A percentile compares a stretch with the other conserved stretches of the same genome.
These are phyloP conservation scores for Hermetia illucens DNA, from an alignment of 1,140 invertebrate species.

Conservation along the genomic window DNA sequence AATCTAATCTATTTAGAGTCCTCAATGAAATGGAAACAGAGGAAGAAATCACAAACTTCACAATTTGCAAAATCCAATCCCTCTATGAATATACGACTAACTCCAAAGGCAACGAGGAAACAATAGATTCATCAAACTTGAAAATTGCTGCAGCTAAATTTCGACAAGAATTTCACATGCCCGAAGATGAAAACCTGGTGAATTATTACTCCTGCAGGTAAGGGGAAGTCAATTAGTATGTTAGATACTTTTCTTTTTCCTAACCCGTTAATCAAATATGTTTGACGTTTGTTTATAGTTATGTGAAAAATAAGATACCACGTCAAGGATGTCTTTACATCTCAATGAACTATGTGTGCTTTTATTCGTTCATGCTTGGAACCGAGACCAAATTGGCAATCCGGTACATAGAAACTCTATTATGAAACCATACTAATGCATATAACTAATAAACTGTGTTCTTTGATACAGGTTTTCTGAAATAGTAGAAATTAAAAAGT, in stretches of 20 bases:
- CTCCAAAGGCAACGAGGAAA: slow-evolving; percentile 17
- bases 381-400: slow-evolving; percentile 78
- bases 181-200: slow-evolving; percentile 87
- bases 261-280: no score
- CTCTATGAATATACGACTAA: slow-evolving; percentile 18
- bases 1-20: slow-evolving; percentile 72
- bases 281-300: slow-evolving; percentile 52
- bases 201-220: slow-evolving; percentile 91
- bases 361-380: slow-evolving; percentile 89
- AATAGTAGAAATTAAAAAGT: slow-evolving; percentile 19
- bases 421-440: background rate
- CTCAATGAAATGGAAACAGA: slow-evolving; percentile 84
- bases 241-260: slow-evolving; percentile 6
- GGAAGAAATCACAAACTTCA: slow-evolving; percentile 90
- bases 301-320: slow-evolving; percentile 83
- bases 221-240: slow-evolving; percentile 32
- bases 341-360: slow-evolving; percentile 89
- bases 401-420: slow-evolving; percentile 36
- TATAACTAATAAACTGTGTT: background rate
- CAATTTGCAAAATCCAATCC: slow-evolving; percentile 88
- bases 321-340: slow-evolving; percentile 93
- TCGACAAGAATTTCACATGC: slow-evolving; percentile 76
- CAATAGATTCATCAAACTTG: slow-evolving; percentile 22
- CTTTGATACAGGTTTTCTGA: slow-evolving; percentile 13
- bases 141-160: slow-evolving; percentile 50